These are phyloP conservation scores for Gopherus flavomarginatus DNA, from an alignment of 2,113 vertebrate genomes.

Conservation along the genomic window DNA sequence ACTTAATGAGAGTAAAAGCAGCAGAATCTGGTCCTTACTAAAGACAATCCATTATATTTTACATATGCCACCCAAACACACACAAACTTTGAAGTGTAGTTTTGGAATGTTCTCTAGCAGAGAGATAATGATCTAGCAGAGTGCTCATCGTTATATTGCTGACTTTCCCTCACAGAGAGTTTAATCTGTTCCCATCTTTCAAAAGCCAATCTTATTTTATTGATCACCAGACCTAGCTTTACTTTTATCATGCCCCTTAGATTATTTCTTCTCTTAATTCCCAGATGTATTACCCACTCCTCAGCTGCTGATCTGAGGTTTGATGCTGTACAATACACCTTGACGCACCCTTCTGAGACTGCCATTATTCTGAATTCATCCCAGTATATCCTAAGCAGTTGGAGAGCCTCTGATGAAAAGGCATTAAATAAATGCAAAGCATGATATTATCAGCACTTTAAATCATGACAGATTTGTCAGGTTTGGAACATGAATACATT, in stretches of 20 bases:
- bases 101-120: accelerated
- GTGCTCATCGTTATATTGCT: accelerated
- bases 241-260: not conserved
- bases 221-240: not conserved
- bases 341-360: not conserved
- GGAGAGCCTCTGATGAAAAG: slow-evolving; percentile 4
- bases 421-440: slow-evolving; percentile 52
- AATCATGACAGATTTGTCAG: slow-evolving; percentile 42
- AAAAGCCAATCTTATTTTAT: not conserved
- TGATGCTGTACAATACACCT: not conserved
- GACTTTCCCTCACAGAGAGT: not conserved
- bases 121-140: accelerated
- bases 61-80: not conserved
- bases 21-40: not conserved
- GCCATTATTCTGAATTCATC: slow-evolving; percentile 12
- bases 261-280: not conserved
- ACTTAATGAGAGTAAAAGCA: not conserved
- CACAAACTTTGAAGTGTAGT: not conserved
- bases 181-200: not conserved
- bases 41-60: not conserved
- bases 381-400: not conserved
- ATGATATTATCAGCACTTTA: slow-evolving; percentile 51
- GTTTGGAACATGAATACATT: slow-evolving; percentile 25
- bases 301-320: not conserved
- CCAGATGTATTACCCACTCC: not conserved